Percentiles rank a stretch among this genome's conserved stretches.
Conservation (phyloP, 2,797 vertebrate genomes). For the Chelonia mydas region DNA sequence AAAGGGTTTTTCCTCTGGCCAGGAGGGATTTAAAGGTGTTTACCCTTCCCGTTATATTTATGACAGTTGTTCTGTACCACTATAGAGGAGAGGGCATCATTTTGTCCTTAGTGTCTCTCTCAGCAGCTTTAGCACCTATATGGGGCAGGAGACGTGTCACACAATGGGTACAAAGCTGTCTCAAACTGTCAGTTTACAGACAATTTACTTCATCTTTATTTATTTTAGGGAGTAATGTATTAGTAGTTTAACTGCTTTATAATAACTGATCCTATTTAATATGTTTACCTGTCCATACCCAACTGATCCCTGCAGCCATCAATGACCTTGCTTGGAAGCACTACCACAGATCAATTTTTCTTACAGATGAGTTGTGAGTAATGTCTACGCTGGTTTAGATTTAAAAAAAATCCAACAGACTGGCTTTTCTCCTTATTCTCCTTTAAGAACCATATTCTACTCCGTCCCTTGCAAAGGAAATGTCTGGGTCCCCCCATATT, state of each 20-base stretch:
- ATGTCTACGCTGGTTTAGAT: constrained; percentile 19
- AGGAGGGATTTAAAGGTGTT: too few species aligned
- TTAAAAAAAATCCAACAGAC: neutral
- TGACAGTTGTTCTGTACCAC: neutral
- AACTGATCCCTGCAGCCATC: neutral
- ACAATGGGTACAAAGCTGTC: neutral
- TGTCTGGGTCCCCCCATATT: neutral
- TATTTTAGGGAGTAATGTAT: neutral
- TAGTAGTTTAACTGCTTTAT: neutral
- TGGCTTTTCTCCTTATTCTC: neutral
- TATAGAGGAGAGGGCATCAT: neutral
- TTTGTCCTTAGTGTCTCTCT: neutral
- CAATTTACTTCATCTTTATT: neutral
- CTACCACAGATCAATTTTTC: neutral
- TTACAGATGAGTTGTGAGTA: constrained; percentile 25
- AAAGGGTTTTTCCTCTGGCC: too few species aligned
- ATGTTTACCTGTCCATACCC: neutral
- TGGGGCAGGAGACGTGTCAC: neutral
- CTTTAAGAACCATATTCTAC: neutral
- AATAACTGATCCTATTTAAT: neutral
- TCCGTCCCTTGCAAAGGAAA: neutral
- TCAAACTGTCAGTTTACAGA: neutral
- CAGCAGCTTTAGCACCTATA: neutral
- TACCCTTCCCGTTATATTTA: too few species aligned
- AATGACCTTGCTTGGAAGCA: neutral